These are phyloP conservation scores for Galerucella calmariensis DNA, from an alignment of 2,888 invertebrate species.

Conservation along the genomic window DNA sequence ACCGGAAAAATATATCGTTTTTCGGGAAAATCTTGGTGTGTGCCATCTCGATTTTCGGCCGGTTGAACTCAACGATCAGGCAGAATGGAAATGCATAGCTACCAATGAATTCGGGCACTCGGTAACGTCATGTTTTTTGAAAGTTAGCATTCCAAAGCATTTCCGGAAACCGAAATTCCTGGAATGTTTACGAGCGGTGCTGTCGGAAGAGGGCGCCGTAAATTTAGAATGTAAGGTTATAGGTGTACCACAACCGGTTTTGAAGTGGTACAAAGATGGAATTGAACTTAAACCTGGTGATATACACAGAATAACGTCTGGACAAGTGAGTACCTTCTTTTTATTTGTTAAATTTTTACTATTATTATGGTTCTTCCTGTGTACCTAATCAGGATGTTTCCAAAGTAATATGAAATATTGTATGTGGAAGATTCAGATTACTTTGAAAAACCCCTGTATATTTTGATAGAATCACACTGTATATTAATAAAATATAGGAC, in stretches of 20 bases:
- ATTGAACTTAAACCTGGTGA: slow-evolving; percentile 90
- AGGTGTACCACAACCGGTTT: slow-evolving; percentile 88
- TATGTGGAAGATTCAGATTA: too few species aligned
- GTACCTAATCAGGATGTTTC: too few species aligned
- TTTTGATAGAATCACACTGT: not conserved
- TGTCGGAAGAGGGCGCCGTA: slow-evolving; percentile 87
- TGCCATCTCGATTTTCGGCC: slow-evolving; percentile 79
- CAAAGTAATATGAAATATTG: too few species aligned
- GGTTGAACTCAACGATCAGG: slow-evolving; percentile 86
- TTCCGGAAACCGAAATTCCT: slow-evolving; percentile 89
- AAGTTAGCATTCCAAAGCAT: slow-evolving; percentile 86
- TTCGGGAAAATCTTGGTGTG: slow-evolving; percentile 76
- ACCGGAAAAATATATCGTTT: slow-evolving; percentile 74
- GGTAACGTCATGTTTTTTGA: slow-evolving; percentile 86
- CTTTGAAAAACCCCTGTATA: not conserved
- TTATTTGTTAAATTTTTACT: not conserved
- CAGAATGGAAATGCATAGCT: slow-evolving; percentile 93
- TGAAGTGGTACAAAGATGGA: slow-evolving; percentile 94
- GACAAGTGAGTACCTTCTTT: slow-evolving; percentile 67
- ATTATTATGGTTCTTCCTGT: not conserved
- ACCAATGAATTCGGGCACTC: slow-evolving; percentile 91
- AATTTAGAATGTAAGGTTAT: slow-evolving; percentile 94
- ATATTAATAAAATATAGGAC: slow-evolving; percentile 64
- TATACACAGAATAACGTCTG: slow-evolving; percentile 90
- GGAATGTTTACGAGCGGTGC: slow-evolving; percentile 84